Conservation (phyloP, 2,113 vertebrate species). For the Vulpes vulpes region DNA sequence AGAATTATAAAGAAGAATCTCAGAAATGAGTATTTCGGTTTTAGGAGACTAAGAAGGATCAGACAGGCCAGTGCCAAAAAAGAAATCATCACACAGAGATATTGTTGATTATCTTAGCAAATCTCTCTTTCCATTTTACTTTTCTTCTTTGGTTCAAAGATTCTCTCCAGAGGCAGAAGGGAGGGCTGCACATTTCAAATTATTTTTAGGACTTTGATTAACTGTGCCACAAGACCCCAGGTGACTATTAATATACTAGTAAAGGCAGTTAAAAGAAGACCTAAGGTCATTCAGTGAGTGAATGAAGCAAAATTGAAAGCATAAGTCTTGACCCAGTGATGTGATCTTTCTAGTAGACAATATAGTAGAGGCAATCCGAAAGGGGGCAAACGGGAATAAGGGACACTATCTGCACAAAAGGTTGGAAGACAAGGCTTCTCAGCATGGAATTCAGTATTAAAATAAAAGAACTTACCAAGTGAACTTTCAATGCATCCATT, state of each 20-base stretch:
- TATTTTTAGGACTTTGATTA: slow-evolving; percentile 84
- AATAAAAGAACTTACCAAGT: slow-evolving; percentile 73
- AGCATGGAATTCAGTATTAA: slow-evolving; percentile 70
- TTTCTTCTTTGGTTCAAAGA: slow-evolving; percentile 78
- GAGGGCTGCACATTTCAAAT: slow-evolving; percentile 73
- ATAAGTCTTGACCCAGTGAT: slow-evolving; percentile 77
- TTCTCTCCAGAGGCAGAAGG: slow-evolving; percentile 70
- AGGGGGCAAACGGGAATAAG: slow-evolving; percentile 72
- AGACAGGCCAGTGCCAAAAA: slow-evolving; percentile 55
- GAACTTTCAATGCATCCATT: slow-evolving; percentile 68
- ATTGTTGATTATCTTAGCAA: slow-evolving; percentile 78
- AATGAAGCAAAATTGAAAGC: slow-evolving; percentile 82
- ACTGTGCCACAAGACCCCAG: slow-evolving; percentile 78
- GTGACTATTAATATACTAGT: slow-evolving; percentile 84
- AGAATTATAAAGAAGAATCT: slow-evolving; percentile 65
- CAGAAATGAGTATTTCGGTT: slow-evolving; percentile 71
- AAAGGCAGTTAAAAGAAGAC: slow-evolving; percentile 83
- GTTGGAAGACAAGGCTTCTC: slow-evolving; percentile 74
- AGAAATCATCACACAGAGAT: slow-evolving; percentile 74
- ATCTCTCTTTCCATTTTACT: slow-evolving; percentile 76
- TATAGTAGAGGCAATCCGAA: slow-evolving; percentile 76
- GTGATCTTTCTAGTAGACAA: slow-evolving; percentile 77
- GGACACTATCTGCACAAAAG: slow-evolving; percentile 71
- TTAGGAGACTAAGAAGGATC: slow-evolving; percentile 67
- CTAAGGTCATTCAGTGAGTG: slow-evolving; percentile 81